Conservation (phyloP, 2,888 invertebrate genomes). For the Aleiodes alternator region DNA sequence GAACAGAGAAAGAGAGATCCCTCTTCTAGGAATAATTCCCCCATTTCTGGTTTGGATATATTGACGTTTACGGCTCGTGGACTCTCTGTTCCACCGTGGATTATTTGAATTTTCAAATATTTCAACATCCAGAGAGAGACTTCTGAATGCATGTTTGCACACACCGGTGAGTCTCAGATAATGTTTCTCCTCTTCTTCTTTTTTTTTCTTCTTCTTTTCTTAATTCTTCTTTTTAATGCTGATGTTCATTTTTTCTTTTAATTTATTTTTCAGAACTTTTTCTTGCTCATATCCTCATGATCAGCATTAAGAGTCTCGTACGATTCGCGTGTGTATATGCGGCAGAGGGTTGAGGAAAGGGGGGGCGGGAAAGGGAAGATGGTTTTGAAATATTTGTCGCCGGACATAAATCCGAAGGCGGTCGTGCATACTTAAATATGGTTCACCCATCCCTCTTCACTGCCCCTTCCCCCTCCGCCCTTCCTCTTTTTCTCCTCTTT, state of each 20-base stretch:
- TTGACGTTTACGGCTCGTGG: conserved; percentile 41
- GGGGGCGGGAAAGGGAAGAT: conserved; percentile 52
- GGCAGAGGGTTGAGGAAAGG: conserved; percentile 35
- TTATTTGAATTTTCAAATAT: conserved; percentile 69
- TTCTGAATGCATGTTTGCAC: conserved; percentile 40
- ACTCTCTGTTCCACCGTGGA: conserved; percentile 66
- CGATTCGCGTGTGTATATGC: neutral
- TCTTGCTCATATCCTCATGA: neutral
- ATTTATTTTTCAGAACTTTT: neutral
- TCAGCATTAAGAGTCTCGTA: neutral
- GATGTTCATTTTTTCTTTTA: neutral
- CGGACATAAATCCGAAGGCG: conserved; percentile 71
- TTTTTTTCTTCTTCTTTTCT: neutral
- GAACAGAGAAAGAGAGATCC: no score
- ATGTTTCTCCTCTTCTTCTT: neutral
- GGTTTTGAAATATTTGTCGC: conserved; percentile 74
- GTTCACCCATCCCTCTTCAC: conserved; percentile 61
- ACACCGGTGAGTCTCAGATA: conserved; percentile 34
- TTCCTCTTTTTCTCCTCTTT: conserved; percentile 57
- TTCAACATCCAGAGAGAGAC: conserved; percentile 28
- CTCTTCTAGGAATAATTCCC: conserved; percentile 60
- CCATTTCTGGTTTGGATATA: conserved; percentile 41
- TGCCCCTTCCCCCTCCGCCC: conserved; percentile 44
- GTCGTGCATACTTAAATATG: conserved; percentile 73
- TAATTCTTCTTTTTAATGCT: neutral